Evolutionary conservation across 2,113 vertebrate species (phyloP).

Genomic region (Thamnaconus septentrionalis): DNA sequence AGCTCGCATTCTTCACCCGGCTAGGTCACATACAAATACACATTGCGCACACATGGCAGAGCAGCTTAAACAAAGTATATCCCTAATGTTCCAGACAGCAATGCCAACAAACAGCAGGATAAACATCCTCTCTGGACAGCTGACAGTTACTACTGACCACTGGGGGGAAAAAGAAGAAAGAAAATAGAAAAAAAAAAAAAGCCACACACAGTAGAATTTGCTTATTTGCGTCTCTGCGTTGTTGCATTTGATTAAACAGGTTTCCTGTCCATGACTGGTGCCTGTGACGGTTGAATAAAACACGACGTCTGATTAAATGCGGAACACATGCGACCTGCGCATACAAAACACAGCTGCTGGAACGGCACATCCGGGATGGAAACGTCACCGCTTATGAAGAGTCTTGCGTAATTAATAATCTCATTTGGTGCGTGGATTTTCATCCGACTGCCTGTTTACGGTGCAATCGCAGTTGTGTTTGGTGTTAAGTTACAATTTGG

Average conservation of each 20-base stretch:
- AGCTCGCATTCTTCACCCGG: too few species aligned
- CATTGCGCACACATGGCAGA: too few species aligned
- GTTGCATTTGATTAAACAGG: slow-evolving; percentile 7
- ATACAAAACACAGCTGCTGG: not conserved
- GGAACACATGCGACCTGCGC: not conserved
- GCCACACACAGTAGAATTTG: too few species aligned
- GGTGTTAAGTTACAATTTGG: too few species aligned
- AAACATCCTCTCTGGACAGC: slow-evolving; percentile 10
- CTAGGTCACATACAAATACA: too few species aligned
- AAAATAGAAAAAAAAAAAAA: too few species aligned
- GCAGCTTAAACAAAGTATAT: not conserved
- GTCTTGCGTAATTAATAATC: too few species aligned
- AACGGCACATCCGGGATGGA: too few species aligned
- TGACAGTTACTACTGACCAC: slow-evolving; percentile 13
- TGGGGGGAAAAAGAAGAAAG: not conserved
- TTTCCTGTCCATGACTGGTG: not conserved
- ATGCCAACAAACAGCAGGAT: slow-evolving; percentile 5
- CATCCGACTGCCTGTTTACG: too few species aligned
- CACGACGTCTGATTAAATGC: slow-evolving; percentile 5
- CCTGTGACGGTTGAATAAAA: slow-evolving; percentile 17
- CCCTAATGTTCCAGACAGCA: not conserved
- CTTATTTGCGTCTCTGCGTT: not conserved
- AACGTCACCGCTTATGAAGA: too few species aligned
- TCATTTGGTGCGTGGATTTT: too few species aligned
- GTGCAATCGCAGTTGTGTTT: too few species aligned